Percentiles rank a stretch among this genome's conserved stretches.
These are phyloP conservation scores for Aporophyla lueneburgensis DNA, from an alignment of 2,888 invertebrate species.

Conservation along the genomic window DNA sequence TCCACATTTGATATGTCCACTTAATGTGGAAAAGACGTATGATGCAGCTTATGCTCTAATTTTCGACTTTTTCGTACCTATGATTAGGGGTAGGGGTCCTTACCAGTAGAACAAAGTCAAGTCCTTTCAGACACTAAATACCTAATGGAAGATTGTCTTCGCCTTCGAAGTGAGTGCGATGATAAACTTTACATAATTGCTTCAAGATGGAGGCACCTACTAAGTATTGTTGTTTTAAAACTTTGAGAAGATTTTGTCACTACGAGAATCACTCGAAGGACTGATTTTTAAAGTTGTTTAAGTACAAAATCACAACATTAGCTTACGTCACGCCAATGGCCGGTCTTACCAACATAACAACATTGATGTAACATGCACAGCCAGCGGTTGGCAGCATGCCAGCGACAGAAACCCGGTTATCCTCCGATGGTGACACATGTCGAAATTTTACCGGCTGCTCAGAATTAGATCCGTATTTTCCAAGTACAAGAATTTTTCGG, in stretches of 20 bases:
- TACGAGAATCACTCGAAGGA: neutral
- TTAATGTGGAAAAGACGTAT: neutral
- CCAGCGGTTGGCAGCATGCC: conserved; percentile 43
- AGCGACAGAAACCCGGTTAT: conserved; percentile 56
- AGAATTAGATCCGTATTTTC: conserved; percentile 45
- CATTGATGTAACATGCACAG: conserved; percentile 47
- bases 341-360: conserved; percentile 49
- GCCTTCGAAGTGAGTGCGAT: neutral
- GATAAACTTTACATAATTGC: neutral
- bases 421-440: conserved; percentile 54
- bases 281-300: neutral
- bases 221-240: neutral
- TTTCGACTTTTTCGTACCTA: too few relatives aligned
- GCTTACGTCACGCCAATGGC: conserved; percentile 39
- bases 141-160: neutral
- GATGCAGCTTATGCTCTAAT: neutral
- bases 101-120: neutral
- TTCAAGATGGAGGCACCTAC: too few relatives aligned
- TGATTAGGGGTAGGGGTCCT: neutral
- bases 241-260: neutral
- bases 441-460: conserved; percentile 46
- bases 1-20: neutral
- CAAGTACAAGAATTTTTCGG: conserved; percentile 7
- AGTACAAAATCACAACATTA: conserved; percentile 6
- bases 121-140: neutral